A percentile compares a stretch with the other conserved stretches of the same genome.
Conservation (phyloP, 2,888 invertebrate genomes). For the Pseudeuparius sepicola region DNA sequence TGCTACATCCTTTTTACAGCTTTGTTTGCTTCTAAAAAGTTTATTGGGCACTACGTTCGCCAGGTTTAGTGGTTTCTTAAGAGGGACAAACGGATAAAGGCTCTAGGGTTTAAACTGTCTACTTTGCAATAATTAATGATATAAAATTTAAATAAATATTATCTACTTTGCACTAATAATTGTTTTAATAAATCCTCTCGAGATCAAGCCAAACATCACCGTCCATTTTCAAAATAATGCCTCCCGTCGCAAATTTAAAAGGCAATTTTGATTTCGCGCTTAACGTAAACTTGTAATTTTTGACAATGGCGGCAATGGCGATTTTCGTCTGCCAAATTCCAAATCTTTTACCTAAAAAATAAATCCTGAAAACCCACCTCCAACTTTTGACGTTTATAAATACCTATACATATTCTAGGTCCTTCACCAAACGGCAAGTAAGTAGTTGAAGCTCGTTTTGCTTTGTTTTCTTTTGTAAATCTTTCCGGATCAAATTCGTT, state of each 20-base stretch:
- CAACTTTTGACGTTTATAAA: too few relatives aligned
- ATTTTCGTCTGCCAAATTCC: slow-evolving; percentile 30
- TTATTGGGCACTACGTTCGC: too few relatives aligned
- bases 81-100: too few relatives aligned
- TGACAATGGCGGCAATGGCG: slow-evolving; percentile 22
- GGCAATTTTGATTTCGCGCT: slow-evolving; percentile 20
- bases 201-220: slow-evolving; percentile 27
- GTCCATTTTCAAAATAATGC: slow-evolving; percentile 22
- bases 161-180: background rate
- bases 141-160: slow-evolving; percentile 10
- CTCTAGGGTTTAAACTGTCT: too few relatives aligned
- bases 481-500: slow-evolving; percentile 52
- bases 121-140: too few relatives aligned
- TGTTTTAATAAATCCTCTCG: slow-evolving; percentile 23
- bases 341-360: slow-evolving; percentile 30
- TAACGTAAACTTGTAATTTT: slow-evolving; percentile 21
- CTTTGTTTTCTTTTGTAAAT: slow-evolving; percentile 45
- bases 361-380: too few relatives aligned
- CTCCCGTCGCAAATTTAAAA: slow-evolving; percentile 17
- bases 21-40: too few relatives aligned
- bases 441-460: slow-evolving; percentile 16
- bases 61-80: too few relatives aligned
- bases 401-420: slow-evolving; percentile 48
- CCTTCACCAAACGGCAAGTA: slow-evolving; percentile 45
- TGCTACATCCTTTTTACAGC: too few relatives aligned